These are phyloP conservation scores for Babyrousa celebensis DNA, from an alignment of 2,797 vertebrate genomes.

Conservation along the genomic window DNA sequence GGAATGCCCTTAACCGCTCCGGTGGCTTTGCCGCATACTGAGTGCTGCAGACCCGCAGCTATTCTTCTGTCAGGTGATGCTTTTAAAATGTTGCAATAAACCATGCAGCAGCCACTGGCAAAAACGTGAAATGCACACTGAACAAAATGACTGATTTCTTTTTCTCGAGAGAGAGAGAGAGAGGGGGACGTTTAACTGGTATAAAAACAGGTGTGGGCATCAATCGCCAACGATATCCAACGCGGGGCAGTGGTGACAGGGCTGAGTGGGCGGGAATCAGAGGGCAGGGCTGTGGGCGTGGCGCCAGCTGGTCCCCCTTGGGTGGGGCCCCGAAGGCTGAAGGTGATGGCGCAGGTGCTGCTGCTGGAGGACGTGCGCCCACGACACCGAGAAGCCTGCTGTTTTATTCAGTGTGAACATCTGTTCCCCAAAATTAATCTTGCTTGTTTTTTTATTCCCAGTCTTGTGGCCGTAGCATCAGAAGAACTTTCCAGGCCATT, in stretches of 20 bases:
- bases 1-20: fast-evolving
- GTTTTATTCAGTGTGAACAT: fast-evolving
- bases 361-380: fast-evolving
- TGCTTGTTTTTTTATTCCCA: too few species aligned
- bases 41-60: not conserved
- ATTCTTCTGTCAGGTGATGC: not conserved
- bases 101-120: not conserved
- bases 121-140: not conserved
- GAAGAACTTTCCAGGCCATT: fast-evolving
- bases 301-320: not conserved
- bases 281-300: not conserved
- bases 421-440: not conserved
- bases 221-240: too few species aligned
- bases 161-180: not conserved
- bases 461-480: fast-evolving
- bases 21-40: fast-evolving
- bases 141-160: fast-evolving
- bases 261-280: fast-evolving
- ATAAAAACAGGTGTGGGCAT: fast-evolving
- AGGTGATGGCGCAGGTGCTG: fast-evolving
- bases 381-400: fast-evolving
- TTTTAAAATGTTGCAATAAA: not conserved
- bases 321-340: not conserved
- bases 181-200: fast-evolving
- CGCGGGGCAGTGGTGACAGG: not conserved